These are phyloP conservation scores for Pampusana beccarii DNA, from an alignment of 2,113 vertebrate genomes.

Conservation along the genomic window DNA sequence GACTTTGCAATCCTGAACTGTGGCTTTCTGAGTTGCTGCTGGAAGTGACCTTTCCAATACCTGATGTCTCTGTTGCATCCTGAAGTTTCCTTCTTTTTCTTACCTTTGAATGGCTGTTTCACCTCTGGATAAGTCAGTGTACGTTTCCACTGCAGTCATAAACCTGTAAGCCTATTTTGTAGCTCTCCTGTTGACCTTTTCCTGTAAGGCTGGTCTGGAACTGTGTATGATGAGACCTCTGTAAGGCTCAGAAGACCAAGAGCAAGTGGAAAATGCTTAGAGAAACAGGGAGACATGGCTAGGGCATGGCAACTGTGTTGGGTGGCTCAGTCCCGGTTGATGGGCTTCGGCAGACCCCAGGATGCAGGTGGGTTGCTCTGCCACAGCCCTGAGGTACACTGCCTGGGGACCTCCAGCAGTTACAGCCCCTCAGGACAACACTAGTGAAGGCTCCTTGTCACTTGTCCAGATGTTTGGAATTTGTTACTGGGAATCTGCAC, in stretches of 20 bases:
- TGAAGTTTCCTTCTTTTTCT: background rate
- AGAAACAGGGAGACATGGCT: background rate
- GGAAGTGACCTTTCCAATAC: slow-evolving; percentile 35
- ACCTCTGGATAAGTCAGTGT: background rate
- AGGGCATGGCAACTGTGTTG: background rate
- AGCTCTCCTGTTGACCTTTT: background rate
- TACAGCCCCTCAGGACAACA: fast-evolving
- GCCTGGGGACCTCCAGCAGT: background rate
- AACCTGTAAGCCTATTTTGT: background rate
- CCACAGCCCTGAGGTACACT: background rate
- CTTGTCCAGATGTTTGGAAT: background rate
- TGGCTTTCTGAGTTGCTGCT: background rate
- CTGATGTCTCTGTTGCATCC: background rate
- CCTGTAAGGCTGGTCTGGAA: background rate
- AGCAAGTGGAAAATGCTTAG: background rate
- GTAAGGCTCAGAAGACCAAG: background rate
- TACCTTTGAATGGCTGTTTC: background rate
- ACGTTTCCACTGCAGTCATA: background rate
- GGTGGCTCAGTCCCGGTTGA: background rate
- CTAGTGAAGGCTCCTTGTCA: background rate
- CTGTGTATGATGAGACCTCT: background rate
- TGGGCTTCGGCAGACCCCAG: background rate
- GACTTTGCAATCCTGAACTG: background rate
- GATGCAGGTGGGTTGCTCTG: background rate
- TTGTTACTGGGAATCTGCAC: background rate